Evolutionary conservation across 2,113 vertebrate species (phyloP).

Genomic region (Manacus vitellinus): DNA sequence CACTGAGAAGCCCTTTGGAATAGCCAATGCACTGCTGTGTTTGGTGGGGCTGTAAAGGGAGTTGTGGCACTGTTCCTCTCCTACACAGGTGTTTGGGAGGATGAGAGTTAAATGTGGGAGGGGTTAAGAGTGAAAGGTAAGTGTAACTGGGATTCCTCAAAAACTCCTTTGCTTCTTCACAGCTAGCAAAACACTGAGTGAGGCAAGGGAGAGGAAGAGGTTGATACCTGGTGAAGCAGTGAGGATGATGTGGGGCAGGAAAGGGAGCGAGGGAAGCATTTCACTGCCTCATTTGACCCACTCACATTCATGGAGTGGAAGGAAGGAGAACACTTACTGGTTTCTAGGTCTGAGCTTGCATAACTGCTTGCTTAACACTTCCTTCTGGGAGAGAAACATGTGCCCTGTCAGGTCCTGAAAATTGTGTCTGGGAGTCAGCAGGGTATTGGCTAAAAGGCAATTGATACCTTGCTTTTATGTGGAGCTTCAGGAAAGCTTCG

Average conservation of each 20-base stretch:
- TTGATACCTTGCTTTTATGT: background rate
- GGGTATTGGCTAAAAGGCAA: background rate
- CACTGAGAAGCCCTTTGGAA: background rate
- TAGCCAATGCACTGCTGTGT: background rate
- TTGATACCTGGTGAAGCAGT: background rate
- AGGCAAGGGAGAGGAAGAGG: background rate
- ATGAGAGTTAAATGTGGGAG: background rate
- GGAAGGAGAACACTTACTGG: background rate
- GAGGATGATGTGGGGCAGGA: background rate
- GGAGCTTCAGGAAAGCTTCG: conserved; percentile 7
- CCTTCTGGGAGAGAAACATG: background rate
- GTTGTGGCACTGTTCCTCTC: background rate
- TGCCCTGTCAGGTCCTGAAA: background rate
- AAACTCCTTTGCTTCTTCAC: background rate
- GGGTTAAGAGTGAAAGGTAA: background rate
- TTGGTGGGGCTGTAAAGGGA: background rate
- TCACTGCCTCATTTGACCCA: background rate
- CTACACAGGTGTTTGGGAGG: background rate
- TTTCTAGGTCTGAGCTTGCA: background rate
- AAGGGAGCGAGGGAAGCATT: background rate
- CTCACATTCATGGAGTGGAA: background rate
- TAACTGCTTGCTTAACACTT: background rate
- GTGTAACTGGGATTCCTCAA: background rate
- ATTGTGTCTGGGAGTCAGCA: background rate
- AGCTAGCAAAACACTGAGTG: background rate